Conservation (phyloP, 1,140 invertebrate species). For the Drosophila seguyi region DNA sequence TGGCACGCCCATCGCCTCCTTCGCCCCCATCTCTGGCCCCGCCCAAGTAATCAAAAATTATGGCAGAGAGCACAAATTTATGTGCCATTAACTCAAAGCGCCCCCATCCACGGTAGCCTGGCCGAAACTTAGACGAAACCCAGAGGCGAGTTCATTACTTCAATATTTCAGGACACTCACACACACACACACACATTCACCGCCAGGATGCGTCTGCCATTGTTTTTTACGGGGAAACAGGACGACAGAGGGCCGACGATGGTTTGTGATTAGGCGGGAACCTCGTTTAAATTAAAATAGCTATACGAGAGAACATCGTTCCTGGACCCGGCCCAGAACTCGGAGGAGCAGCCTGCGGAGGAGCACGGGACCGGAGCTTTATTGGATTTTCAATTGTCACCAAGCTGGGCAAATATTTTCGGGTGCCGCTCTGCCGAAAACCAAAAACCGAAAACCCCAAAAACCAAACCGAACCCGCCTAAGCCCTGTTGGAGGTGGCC, state of each 20-base stretch:
- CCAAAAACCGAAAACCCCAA: constrained; percentile 48
- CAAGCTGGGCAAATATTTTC: constrained; percentile 71
- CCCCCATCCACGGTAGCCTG: constrained; percentile 7
- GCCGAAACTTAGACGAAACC: constrained; percentile 43
- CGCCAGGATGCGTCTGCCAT: constrained; percentile 58
- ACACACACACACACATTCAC: constrained; percentile 17
- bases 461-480: constrained; percentile 57
- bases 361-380: constrained; percentile 45
- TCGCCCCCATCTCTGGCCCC: constrained; percentile 27
- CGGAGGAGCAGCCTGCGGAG: background rate
- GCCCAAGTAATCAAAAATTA: constrained; percentile 81
- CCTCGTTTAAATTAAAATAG: constrained; percentile 82
- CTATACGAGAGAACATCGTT: constrained; percentile 53
- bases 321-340: background rate
- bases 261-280: constrained; percentile 76
- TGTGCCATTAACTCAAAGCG: constrained; percentile 79
- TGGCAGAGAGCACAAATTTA: constrained; percentile 72
- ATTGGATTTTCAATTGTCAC: constrained; percentile 84
- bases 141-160: constrained; percentile 76
- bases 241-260: background rate
- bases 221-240: constrained; percentile 33
- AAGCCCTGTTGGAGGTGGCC: constrained; percentile 51
- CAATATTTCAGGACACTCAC: constrained; percentile 68
- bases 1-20: constrained; percentile 1
- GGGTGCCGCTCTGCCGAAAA: constrained; percentile 41